Evolutionary conservation across 2,113 vertebrate genomes (phyloP).

Genomic region (Paracanthobrama guichenoti): DNA sequence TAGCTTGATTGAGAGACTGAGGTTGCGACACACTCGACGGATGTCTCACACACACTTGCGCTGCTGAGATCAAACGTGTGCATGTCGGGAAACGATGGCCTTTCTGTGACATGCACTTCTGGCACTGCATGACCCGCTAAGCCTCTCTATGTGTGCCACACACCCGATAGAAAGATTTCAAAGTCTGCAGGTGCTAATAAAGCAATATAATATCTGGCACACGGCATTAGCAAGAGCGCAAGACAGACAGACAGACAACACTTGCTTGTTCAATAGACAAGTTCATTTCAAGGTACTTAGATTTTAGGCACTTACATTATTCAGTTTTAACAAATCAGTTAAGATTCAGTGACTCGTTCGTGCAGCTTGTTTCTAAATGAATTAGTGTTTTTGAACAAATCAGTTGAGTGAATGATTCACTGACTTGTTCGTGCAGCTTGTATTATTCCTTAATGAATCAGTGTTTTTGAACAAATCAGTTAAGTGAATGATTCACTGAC

Average conservation of each 20-base stretch:
- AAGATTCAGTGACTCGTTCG: background rate
- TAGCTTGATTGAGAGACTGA: background rate
- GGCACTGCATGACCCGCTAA: background rate
- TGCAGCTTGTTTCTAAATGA: too few species aligned
- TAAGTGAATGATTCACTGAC: background rate
- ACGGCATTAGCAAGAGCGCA: background rate
- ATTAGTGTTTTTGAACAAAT: background rate
- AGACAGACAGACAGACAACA: background rate
- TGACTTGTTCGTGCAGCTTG: background rate
- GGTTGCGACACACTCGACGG: background rate
- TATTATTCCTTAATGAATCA: background rate
- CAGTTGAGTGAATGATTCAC: background rate
- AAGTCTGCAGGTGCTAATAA: background rate
- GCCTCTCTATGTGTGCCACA: background rate
- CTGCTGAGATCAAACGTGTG: conserved; percentile 40
- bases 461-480: background rate
- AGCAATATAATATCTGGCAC: background rate
- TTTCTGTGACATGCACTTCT: conserved; percentile 3
- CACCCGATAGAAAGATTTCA: background rate
- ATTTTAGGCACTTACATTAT: background rate
- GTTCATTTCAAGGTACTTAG: background rate
- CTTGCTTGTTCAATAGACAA: background rate
- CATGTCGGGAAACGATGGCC: conserved; percentile 16
- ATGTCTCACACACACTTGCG: background rate
- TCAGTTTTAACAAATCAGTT: background rate